Evolutionary conservation across 1,140 invertebrate genomes (phyloP), one percentile per base, ranked within the genome.

Genomic region (Asobara japonica): DNA sequence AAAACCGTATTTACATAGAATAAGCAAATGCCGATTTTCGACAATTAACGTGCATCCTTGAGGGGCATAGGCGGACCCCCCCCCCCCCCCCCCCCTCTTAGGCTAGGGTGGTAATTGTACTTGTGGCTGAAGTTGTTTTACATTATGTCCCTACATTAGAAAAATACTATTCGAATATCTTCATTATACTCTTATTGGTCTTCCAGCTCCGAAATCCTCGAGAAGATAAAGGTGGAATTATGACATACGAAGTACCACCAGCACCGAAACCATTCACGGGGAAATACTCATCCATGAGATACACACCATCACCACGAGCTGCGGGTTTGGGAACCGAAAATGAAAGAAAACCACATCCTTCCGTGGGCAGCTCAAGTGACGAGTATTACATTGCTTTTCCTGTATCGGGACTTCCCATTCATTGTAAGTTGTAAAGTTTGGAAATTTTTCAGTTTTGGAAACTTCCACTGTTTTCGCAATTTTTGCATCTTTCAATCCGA

Each of bases 371-470:
- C 13, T 71, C 77, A 11, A 78, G 77, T 22, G 83, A 82, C 60
- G 82, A 88, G 18, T 88, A 88, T 77, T 90, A 89, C 72, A 89
- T 89, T 62, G 82, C 88, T 0, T 90, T 89, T 76, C 88, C 89
- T 33, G 86, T 88, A 3, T 89, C 88, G 3, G 89, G 89, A 69
- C 76, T 87, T 69, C 85, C 89, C 5, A 76, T 88, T 60, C 79
- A 86, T 74, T 80, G 89, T 89, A 78, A 83, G 81, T 77, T 31
- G 1, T 65, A n/a, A n/a, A n/a, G n/a, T n/a, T n/a, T n/a, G n/a
- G n/a, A n/a, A n/a, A n/a, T 60, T 18, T 41, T 41, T 13, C 41
- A 5, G 41, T n/a, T n/a, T n/a, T n/a, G 36, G 36, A 7, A 38
- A n/a, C 20, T 51, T 13, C 29, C 29, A 22, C 51, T 66, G 22